Base-by-base conservation (phyloP, 1,140 invertebrate genomes). In the Drosophila yakuba region DNA sequence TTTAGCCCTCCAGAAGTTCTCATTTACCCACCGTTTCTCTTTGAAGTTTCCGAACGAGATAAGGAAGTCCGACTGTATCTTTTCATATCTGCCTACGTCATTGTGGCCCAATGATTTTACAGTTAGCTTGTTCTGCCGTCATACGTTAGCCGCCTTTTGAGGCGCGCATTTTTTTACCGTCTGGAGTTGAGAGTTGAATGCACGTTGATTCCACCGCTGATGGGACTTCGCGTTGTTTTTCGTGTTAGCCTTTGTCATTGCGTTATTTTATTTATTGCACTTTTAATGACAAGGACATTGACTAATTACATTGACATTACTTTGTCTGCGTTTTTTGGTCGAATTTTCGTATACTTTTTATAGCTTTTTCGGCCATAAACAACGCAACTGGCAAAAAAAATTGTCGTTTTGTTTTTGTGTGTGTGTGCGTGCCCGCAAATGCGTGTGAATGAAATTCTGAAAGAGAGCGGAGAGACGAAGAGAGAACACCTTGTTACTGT, bases 261-360 rank as follows among this genome's bases (percentile, higher is more conserved):
- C 67, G 35, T 63, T 55, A 11, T 54, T 58, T 44, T 56, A 57
- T 57, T 73, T 80, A 14, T 39, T 39, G 11, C 11, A 39, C 17
- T 20, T 66, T 74, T 64, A 66, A 84, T 84, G 77, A 84, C 84
- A 89, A 89, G 84, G 84, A 88, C 84, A 83, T 78, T 88, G 84
- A 89, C 80, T 89, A 89, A 89, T 89, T 89, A 84, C 84, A 89
- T 89, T 89, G 84, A 89, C 84, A 89, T 89, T 89, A 89, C 84
- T 72, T 89, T 89, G 84, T 69, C 62, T 69, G 60, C 51, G 38
- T 35, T 59, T 56, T 56, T 55, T 59, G 35, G 62, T 67, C 69
- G 56, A 80, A 83, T 74, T 63, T 75, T 89, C 52, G 66, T 80
- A 74, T 80, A 74, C 76, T 89, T 89, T 83, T 80, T 74, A 89